Evolutionary conservation across 1,140 invertebrate species (phyloP), one percentile per base, ranked within the genome.

Genomic region (Cydia amplana): DNA sequence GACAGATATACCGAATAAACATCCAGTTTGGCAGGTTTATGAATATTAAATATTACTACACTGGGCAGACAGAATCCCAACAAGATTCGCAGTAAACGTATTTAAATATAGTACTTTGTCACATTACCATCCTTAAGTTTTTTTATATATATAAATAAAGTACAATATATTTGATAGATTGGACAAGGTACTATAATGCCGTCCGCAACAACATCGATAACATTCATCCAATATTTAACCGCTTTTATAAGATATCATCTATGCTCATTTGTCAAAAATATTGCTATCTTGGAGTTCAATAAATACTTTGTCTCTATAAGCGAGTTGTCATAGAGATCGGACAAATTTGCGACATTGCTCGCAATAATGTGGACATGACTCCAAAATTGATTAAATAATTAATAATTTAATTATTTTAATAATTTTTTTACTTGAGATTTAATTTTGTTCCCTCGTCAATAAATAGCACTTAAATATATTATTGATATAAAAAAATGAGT

Each of bases 261-360:
- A 60, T 20, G 16, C 1, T 60, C n/a, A 60, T 60, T 20, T 40
- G 25, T 65, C 63, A 36, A 70, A 36, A 70, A 70, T 36, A 70
- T 65, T 16, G 64, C 64, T 32, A 65, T 36, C 7, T 70, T 18
- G 32, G 25, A n/a, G 28, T 70, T 36, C n/a, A 36, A 40, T 36
- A 70, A 32, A 70, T 32, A 65, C 14, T 25, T 65, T 65, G n/a
- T 60, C n/a, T 20, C 55, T 20, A 60, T 60, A 9, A 51, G 46
- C 14, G 55, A 60, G 18, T 3, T 10, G 18, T 10, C 6, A 10
- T 20, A 60, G n/a, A n/a, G n/a, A n/a, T n/a, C n/a, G n/a, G n/a
- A n/a, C n/a, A n/a, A n/a, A n/a, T n/a, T n/a, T n/a, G n/a, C n/a
- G n/a, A n/a, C n/a, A n/a, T n/a, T n/a, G n/a, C n/a, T n/a, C n/a